Conservation (phyloP, 2,113 vertebrate species). For the Cebidichthys violaceus region DNA sequence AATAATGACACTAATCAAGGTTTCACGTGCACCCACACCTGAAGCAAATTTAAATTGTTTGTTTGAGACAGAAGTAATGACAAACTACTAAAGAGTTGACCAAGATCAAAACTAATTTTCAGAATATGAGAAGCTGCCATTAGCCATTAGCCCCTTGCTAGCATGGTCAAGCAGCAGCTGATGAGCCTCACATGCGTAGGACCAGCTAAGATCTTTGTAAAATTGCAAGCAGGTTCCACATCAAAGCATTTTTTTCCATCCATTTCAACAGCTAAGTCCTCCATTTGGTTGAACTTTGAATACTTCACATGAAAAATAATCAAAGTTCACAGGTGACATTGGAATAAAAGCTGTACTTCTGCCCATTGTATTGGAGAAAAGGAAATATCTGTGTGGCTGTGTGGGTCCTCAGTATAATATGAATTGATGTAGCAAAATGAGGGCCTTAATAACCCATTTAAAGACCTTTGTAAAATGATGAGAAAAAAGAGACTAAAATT, state of each 20-base stretch:
- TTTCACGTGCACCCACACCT: neutral
- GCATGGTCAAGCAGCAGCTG: neutral
- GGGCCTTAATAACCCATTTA: constrained; percentile 54
- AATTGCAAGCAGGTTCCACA: neutral
- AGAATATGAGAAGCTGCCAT: neutral
- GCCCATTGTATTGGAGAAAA: neutral
- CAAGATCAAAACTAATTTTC: neutral
- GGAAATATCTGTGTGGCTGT: constrained; percentile 2
- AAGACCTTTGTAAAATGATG: constrained; percentile 23
- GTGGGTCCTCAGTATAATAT: constrained; percentile 38
- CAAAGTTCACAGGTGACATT: neutral
- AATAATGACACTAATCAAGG: constrained; percentile 24
- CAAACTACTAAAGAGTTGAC: neutral
- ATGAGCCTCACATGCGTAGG: neutral
- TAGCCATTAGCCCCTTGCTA: neutral
- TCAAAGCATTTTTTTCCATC: neutral
- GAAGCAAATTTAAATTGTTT: constrained; percentile 1
- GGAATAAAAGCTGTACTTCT: constrained; percentile 3
- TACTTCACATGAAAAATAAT: constrained; percentile 21
- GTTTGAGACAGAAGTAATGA: constrained; percentile 1
- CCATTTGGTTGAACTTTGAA: constrained; percentile 12
- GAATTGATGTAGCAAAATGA: constrained; percentile 6
- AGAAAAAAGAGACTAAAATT: constrained; percentile 3
- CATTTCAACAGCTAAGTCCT: neutral
- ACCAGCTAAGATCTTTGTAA: neutral